These are phyloP conservation scores for Heliothis peltigera DNA, from an alignment of 2,888 invertebrate genomes.

Conservation along the genomic window DNA sequence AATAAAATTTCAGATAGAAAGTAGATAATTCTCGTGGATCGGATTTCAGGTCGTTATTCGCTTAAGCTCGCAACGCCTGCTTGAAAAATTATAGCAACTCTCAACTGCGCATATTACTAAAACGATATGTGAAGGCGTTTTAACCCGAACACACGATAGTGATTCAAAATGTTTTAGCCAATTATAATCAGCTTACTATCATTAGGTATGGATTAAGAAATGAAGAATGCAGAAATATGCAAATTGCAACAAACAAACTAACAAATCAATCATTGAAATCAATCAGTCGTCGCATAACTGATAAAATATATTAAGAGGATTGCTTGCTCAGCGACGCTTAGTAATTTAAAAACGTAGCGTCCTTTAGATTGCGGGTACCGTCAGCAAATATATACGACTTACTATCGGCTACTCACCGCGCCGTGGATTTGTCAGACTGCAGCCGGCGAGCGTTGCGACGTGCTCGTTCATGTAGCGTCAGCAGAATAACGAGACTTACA, in stretches of 20 bases:
- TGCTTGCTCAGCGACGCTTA: constrained; percentile 59
- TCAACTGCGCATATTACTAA: too few species aligned
- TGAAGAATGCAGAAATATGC: background rate
- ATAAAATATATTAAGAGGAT: constrained; percentile 53
- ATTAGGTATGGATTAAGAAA: background rate
- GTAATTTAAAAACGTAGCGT: constrained; percentile 79
- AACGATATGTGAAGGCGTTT: too few species aligned
- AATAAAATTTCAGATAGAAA: too few species aligned
- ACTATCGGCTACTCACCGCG: constrained; percentile 82
- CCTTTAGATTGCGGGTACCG: constrained; percentile 77
- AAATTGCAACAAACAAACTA: constrained; percentile 1
- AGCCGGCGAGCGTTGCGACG: constrained; percentile 65
- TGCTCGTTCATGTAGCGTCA: constrained; percentile 65
- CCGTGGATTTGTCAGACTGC: constrained; percentile 85
- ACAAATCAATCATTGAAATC: constrained; percentile 32
- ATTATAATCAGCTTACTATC: too few species aligned
- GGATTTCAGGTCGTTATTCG: too few species aligned
- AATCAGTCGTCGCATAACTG: constrained; percentile 50
- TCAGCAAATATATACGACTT: constrained; percentile 87
- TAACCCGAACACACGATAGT: too few species aligned
- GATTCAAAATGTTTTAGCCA: too few species aligned
- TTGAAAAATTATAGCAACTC: too few species aligned
- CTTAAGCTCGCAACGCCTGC: too few species aligned
- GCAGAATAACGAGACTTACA: constrained; percentile 58
- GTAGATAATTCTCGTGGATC: too few species aligned